Evolutionary conservation across 64 coral and sea anemone species (phyloP).

Genomic region (Dendronephthya gigantea): DNA sequence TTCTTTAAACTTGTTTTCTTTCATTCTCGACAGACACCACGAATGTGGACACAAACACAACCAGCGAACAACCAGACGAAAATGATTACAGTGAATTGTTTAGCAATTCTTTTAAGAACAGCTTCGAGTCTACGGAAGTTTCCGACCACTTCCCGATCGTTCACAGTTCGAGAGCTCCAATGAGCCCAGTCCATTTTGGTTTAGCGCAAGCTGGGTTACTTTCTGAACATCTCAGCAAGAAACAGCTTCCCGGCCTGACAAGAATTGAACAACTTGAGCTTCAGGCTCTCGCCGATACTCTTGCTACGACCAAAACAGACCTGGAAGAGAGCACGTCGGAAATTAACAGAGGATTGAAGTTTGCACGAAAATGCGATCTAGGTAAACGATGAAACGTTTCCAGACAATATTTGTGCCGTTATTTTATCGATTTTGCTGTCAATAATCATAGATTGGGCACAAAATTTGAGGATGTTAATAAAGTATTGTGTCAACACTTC

Average conservation of each 20-base stretch:
- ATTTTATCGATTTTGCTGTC: too few relatives aligned
- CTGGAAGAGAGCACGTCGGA: slow-evolving; percentile 77
- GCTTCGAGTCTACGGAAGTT: slow-evolving; percentile 59
- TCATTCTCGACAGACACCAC: not conserved
- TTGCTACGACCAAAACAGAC: slow-evolving; percentile 85
- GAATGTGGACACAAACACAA: not conserved
- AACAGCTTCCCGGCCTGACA: slow-evolving; percentile 78
- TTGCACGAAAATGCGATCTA: slow-evolving; percentile 72
- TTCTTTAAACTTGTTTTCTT: not conserved
- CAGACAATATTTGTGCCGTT: too few relatives aligned
- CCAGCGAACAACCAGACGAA: slow-evolving; percentile 44
- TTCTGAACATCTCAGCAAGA: slow-evolving; percentile 70
- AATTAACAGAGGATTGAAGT: slow-evolving; percentile 82
- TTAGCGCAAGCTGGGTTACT: slow-evolving; percentile 82
- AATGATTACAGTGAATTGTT: slow-evolving; percentile 92
- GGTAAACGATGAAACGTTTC: not conserved
- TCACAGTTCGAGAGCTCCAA: not conserved
- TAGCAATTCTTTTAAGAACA: slow-evolving; percentile 40
- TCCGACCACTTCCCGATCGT: slow-evolving; percentile 61
- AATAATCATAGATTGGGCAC: too few relatives aligned
- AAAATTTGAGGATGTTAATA: too few relatives aligned
- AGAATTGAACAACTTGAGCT: slow-evolving; percentile 90
- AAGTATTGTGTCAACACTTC: too few relatives aligned
- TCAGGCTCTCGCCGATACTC: slow-evolving; percentile 75
- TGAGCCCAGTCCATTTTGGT: slow-evolving; percentile 69